Base-by-base conservation (phyloP, 92 coral and sea anemone genomes). In the Heliopora coerulea region DNA sequence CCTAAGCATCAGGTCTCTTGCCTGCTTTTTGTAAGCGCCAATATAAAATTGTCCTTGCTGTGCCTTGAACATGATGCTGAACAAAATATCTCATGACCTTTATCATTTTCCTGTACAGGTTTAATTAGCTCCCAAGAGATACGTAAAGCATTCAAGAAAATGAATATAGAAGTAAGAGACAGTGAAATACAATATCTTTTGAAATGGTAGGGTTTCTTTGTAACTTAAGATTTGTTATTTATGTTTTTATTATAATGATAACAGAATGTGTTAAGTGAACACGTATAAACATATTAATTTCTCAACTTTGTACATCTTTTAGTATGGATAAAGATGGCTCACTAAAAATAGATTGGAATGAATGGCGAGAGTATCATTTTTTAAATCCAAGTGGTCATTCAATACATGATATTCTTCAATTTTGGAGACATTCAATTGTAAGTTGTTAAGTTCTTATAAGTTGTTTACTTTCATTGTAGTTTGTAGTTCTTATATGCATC, bases 311-410 rank as follows among this genome's bases (percentile, higher is more conserved):
- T 54, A 11, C 9, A 72, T 25, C 19, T 14, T 80, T 14, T 44
- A 92, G 97, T 52, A 85, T 92, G 96, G 97, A 92, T 72, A 83
- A 40, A 63, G 97, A 92, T 78, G 88, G 91, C 35, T 90, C 97
- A 12, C 72, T 92, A 3, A 85, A 86, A 72, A 88, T 92, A 11
- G 91, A 92, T 76, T 92, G 97, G 97, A 89, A 92, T 75, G 97
- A 92, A 29, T 92, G 97, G 97, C 70, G 96, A 33, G 97, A 92
- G 56, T 92, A 92, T 63, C 97, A 92, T 74, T 75, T 92, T 34
- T 73, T 92, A 69, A 92, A 92, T 58, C 97, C 97, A 14, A 92
- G 97, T 57, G 97, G 97, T n/a, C 97, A 92, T 61, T 90, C 91
- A 54, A 86, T 92, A 79, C 97, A 92, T 67, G 97, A 92, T 59